Conservation (phyloP, 2,113 vertebrate genomes). For the Zosterops borbonicus region DNA sequence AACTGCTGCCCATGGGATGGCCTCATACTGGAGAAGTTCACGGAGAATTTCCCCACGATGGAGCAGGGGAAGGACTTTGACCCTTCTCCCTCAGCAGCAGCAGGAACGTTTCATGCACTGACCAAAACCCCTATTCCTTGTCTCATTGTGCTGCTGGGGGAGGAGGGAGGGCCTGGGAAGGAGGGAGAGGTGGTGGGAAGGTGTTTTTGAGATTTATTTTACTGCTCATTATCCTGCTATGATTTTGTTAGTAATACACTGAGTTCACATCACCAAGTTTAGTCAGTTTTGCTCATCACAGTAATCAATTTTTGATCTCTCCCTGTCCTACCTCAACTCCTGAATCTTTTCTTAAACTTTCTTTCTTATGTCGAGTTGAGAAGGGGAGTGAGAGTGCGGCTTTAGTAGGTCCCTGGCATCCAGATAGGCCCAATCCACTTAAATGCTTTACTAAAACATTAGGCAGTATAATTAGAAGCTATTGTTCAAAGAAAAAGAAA, state of each 20-base stretch:
- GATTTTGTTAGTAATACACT: background rate
- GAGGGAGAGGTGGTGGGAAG: background rate
- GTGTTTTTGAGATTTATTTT: background rate
- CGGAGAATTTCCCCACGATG: background rate
- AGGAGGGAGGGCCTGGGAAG: background rate
- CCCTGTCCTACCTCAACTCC: no score
- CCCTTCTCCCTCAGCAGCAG: background rate
- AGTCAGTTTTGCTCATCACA: background rate
- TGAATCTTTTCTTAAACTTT: background rate
- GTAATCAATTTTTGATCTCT: background rate
- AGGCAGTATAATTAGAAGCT: background rate
- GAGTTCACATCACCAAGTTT: background rate
- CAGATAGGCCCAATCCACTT: background rate
- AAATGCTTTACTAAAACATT: background rate
- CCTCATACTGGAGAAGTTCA: no score
- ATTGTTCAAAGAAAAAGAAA: background rate
- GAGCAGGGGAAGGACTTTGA: background rate
- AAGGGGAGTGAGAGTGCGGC: background rate
- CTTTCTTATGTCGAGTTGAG: background rate
- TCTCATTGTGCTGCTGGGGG: fast-evolving
- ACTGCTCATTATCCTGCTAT: background rate
- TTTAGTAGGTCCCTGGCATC: background rate
- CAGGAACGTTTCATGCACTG: background rate
- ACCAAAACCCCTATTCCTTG: no score
- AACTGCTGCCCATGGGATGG: no score